Evolutionary conservation across 2,113 vertebrate species (phyloP).

Genomic region (Rhinogobius similis): DNA sequence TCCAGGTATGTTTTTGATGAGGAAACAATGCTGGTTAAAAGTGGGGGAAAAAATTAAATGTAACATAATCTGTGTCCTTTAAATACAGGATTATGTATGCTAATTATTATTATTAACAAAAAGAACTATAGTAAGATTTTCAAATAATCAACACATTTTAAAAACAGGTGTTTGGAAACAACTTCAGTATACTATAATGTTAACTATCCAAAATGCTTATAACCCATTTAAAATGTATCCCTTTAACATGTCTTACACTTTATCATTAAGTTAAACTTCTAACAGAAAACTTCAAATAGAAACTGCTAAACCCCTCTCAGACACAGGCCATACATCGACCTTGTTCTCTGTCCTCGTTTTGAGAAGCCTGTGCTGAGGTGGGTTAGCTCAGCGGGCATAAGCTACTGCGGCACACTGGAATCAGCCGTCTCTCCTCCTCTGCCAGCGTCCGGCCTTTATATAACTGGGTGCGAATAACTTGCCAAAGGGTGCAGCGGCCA

Average conservation of each 20-base stretch:
- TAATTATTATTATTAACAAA: too few species aligned
- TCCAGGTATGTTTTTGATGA: too few species aligned
- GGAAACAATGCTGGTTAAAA: too few species aligned
- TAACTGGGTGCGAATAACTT: constrained; percentile 26
- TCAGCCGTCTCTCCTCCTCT: constrained; percentile 16
- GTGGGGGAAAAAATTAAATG: too few species aligned
- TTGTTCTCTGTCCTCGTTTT: not conserved
- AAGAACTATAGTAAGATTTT: too few species aligned
- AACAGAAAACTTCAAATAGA: constrained; percentile 40
- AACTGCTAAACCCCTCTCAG: constrained; percentile 55
- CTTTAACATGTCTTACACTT: not conserved
- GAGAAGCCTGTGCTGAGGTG: constrained; percentile 54
- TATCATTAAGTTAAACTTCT: constrained; percentile 27
- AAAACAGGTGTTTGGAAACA: not conserved
- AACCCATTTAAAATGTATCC: constrained; percentile 3
- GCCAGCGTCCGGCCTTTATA: not conserved
- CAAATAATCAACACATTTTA: not conserved
- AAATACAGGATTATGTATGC: too few species aligned
- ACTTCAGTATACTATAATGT: not conserved
- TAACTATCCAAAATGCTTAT: not conserved
- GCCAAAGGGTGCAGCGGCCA: constrained; percentile 11
- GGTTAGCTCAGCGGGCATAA: constrained; percentile 49
- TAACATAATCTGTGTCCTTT: too few species aligned
- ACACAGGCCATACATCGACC: constrained; percentile 38
- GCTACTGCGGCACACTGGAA: constrained; percentile 53